These are phyloP conservation scores for Pithys albifrons DNA, from an alignment of 2,113 vertebrate genomes.

Conservation along the genomic window DNA sequence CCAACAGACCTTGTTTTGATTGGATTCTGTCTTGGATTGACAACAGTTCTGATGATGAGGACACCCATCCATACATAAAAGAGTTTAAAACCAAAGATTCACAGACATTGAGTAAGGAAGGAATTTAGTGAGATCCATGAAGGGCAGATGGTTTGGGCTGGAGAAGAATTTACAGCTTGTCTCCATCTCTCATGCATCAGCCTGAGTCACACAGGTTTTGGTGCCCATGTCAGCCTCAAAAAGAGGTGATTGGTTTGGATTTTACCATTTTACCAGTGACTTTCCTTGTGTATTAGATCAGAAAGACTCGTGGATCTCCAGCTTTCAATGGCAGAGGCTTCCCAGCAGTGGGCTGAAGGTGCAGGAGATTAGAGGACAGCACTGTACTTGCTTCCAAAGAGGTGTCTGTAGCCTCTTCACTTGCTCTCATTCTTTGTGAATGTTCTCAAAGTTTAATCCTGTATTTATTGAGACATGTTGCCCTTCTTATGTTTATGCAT, in stretches of 20 bases:
- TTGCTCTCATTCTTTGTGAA: not conserved
- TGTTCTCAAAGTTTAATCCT: not conserved
- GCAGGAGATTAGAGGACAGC: not conserved
- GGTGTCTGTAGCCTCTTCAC: not conserved
- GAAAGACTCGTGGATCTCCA: not conserved
- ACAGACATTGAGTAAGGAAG: not conserved
- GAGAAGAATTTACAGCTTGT: not conserved
- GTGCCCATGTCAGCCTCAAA: not conserved
- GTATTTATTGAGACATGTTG: not conserved
- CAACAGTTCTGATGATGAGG: not conserved
- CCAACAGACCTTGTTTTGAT: not conserved
- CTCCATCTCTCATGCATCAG: not conserved
- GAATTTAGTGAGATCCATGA: not conserved
- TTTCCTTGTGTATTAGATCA: not conserved
- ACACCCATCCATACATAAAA: not conserved
- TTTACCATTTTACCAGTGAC: not conserved
- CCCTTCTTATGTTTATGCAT: conserved; percentile 1
- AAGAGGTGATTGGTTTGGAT: not conserved
- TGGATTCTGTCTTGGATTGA: not conserved
- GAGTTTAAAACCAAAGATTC: not conserved
- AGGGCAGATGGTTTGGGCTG: not conserved
- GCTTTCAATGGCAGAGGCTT: not conserved
- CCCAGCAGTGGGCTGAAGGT: not conserved
- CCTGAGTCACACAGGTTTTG: not conserved
- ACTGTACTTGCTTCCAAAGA: not conserved